Base-by-base conservation (phyloP, 2,797 vertebrate species). In the Garrulus glandarius region DNA sequence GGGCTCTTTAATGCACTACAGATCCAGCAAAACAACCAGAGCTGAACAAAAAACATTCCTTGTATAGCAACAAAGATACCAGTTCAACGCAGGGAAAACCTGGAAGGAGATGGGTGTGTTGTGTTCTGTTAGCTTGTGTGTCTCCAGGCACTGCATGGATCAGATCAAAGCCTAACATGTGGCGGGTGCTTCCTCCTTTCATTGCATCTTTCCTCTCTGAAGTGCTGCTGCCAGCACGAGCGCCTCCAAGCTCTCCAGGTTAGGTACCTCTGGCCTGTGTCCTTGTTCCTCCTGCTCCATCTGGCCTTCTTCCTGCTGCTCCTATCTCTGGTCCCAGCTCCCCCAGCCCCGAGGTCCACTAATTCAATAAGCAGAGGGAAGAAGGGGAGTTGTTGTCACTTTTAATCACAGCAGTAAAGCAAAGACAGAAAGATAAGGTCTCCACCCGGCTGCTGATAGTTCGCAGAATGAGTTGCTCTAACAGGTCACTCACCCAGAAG, bases 1-100 rank as follows among this genome's bases (percentile, higher is more conserved):
- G 93, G 85, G 63, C 67, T 91, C 46, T 84, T 92, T 97, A 96
- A 96, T 93, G 88, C 43, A 47, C 74, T 84, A 19, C 94, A 95
- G 94, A 94, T 61, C 93, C 93, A 90, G 65, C 47, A 92, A 86
- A 88, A 93, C 43, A 90, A 87, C 52, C 80, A 64, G 86, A 77
- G 67, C 52, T 0, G 16, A 90, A 84, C 85, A 92, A 77, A 95
- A 92, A 76, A 0, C 56, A 65, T 70, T 64, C 85, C 46, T 77
- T 1, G 0, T 47, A 22, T 5, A 89, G 72, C 32, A 95, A 61
- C 74, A 76, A 92, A 93, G 74, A 64, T 36, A 92, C n/a, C 11
- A 9, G 19, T 47, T 67, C 26, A 10, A 8, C 22, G 15, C 9
- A 1, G 19, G 53, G 52, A 57, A 70, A 80, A 71, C 41, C 85